Evolutionary conservation across 2,888 invertebrate genomes (phyloP), one percentile per base, ranked within the genome.

Genomic region (Heliconius charithonia): DNA sequence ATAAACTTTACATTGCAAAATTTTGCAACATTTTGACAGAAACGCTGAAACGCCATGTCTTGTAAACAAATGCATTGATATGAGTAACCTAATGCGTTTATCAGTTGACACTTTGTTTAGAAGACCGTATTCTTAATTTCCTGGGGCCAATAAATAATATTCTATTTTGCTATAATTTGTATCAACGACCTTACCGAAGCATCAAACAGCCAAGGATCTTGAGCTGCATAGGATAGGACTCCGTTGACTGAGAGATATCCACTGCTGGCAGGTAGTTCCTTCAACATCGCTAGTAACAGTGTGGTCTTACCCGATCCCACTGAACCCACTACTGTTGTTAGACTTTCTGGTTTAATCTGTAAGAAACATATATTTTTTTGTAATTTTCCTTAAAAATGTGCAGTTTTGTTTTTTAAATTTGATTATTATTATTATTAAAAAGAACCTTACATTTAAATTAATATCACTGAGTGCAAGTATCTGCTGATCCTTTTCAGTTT

Each of bases 221-320:
- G 97, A 0, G 96, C 93, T 0, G 96, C 96, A 85, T 97, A 97
- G 0, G 96, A 93, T 1, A 95, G 83, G 0, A 82, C 82, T 0
- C 97, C 97, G 13, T 89, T 89, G 0, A 96, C 91, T 12, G 87
- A 86, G 12, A 96, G 85, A 9, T 88, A 89, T 0, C 98, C 97
- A n/a, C 88, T 83, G 22, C 89, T 92, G 3, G 97, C 92, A 22
- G 96, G 94, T 0, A 97, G 91, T 87, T 98, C 98, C 9, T 96
- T 96, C 9, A 98, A 93, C 75, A 98, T 95, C 0, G 97, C 96
- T 85, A 97, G 96, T 0, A 97, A 90, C 0, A 97, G 87, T 0
- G 97, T 97, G 3, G 96, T 96, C 89, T 97, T 97, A 22, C 97
- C 97, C 0, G 97, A 94, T 0, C 97, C 97, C 1, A 97, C 97